Evolutionary conservation across 2,797 vertebrate species (phyloP), one percentile per base, ranked within the genome.

Genomic region (Ciconia nigra): DNA sequence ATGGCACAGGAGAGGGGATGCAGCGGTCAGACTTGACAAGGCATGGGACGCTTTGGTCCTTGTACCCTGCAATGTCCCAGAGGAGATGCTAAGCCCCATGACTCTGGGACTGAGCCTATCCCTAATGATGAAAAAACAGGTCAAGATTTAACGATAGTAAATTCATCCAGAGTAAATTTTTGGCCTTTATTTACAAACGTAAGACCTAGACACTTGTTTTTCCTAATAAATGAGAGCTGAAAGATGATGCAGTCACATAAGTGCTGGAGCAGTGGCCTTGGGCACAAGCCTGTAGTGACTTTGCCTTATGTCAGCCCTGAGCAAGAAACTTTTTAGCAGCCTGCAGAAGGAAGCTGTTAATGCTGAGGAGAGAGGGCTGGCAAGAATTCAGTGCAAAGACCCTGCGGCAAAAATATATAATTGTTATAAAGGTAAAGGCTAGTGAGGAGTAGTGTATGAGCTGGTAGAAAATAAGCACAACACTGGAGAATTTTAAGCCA

Each of bases 361-460:
- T 28, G 44, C 31, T 82, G 80, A 65, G 51, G 62, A 77, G n/a
- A 76, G 21, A 94, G 21, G 35, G 25, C 46, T 89, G 87, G 51
- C 57, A 91, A 83, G 78, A 72, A 28, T 18, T 71, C 67, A 20
- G 21, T 21, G 26, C 29, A 77, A 89, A 90, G 81, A 57, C 18
- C 47, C 58, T 69, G 44, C 2, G 11, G 83, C 47, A 85, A 87
- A 89, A 85, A 51, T 15, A 29, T 11, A 1, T 15, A 39, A 65
- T 82, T 89, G 13, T 47, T 61, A 35, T 35, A 71, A 81, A 87
- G 57, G 66, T 41, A 80, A 97, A 89, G 83, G 54, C 28, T 26
- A 51, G 18, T 29, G 19, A 90, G 33, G 15, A 41, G 29, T 17
- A 77, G 22, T 6, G 17, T 13, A 35, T 28, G 52, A 92, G 13